These are phyloP conservation scores for Pegoplata infirma DNA, from an alignment of 2,888 invertebrate genomes.

Conservation along the genomic window DNA sequence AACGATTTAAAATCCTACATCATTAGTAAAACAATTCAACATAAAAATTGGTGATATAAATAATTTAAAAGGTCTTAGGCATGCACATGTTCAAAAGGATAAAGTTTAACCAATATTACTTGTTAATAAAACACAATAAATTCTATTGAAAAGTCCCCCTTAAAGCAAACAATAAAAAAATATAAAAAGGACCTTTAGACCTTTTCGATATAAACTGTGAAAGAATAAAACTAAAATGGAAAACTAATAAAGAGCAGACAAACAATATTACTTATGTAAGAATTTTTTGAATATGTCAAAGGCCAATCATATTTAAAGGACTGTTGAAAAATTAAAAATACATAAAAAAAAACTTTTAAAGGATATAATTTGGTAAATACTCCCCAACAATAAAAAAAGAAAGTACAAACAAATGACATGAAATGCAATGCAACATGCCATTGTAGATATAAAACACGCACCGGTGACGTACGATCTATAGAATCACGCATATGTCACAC, in stretches of 20 bases:
- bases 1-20: slow-evolving; percentile 58
- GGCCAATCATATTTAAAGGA: slow-evolving; percentile 43
- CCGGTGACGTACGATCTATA: slow-evolving; percentile 2
- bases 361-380: slow-evolving; percentile 39
- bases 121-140: not conserved
- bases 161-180: not conserved
- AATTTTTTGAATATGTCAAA: slow-evolving; percentile 33
- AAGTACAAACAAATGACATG: slow-evolving; percentile 11
- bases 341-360: slow-evolving; percentile 1
- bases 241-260: slow-evolving; percentile 9
- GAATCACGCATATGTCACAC: slow-evolving; percentile 9
- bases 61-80: not conserved
- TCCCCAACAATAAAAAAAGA: slow-evolving; percentile 32
- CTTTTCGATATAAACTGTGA: slow-evolving; percentile 32
- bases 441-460: slow-evolving; percentile 36
- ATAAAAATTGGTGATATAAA: slow-evolving; percentile 17
- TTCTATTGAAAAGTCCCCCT: not conserved
- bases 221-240: not conserved
- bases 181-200: slow-evolving; percentile 33
- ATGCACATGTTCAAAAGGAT: not conserved
- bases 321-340: slow-evolving; percentile 37
- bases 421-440: slow-evolving; percentile 8
- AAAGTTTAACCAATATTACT: not conserved
- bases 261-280: not conserved
- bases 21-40: slow-evolving; percentile 58